Evolutionary conservation across 2,797 vertebrate species (phyloP), one percentile per base, ranked within the genome.

Genomic region (Anguilla pacifica): DNA sequence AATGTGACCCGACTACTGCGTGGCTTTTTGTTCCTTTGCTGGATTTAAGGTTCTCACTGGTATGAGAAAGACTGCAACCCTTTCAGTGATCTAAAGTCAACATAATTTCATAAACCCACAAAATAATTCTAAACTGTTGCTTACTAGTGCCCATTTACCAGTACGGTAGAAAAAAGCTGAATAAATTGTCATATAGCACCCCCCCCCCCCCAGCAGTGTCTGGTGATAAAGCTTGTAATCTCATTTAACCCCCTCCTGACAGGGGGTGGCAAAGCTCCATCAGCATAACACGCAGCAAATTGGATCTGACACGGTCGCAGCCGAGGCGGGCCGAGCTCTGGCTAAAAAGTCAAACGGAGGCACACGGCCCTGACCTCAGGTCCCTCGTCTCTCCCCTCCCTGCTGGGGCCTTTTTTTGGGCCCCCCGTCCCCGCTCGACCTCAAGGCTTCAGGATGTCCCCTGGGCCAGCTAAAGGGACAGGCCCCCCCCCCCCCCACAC

Each of bases 171-270:
- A 39, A 25, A 96, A 96, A 94, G 95, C 96, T 96, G 96, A 96
- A 96, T 96, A 97, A 97, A 95, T 93, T 92, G 83, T 91, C 94
- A 96, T 96, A 96, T 96, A 94, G 94, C 95, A 93, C 95, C 85
- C 94, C 93, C 91, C 92, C 93, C 84, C 92, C 94, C 61, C 61
- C 9, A 93, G 94, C 94, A 87, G 94, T 89, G 92, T 93, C 94
- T 95, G 96, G 94, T 96, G 95, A 96, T 95, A 94, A 96, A 95
- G 95, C 96, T 94, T 94, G 95, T 97, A 97, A 97, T 97, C 97
- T 96, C 95, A 94, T 97, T 97, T 97, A 96, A 96, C 96, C 96
- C 96, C 94, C 95, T 96, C 96, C 96, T 95, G 96, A 96, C 96
- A 96, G 89, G 94, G 94, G 93, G 92, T 91, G 93, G 93, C 94